Evolutionary conservation across 2,888 invertebrate species (phyloP), one percentile per base, ranked within the genome.

Genomic region (Hemithea aestivaria): DNA sequence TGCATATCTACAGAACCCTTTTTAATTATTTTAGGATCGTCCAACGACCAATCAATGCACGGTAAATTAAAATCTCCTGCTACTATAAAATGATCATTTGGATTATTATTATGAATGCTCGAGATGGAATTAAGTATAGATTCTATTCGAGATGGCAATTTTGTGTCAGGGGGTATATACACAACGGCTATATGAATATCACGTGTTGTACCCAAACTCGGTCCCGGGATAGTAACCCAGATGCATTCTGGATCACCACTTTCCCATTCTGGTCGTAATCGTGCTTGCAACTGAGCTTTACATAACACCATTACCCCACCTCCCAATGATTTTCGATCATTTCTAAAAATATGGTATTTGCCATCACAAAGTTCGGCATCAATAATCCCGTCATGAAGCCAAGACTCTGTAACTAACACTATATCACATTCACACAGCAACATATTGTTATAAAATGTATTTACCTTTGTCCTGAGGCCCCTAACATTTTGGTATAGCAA

Each of bases 401-500:
- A 40, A 2, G 35, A 10, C n/a, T 40, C 40, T 1, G 40, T 41
- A 1, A 32, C 6, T 28, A 41, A 16, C 10, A 33, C 7, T 6
- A 41, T 25, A 7, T 41, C 40, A 10, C 11, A 30, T 7, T 40
- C 27, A 5, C 9, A 28, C 6, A 31, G n/a, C 1, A 45, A 23
- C 2, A 27, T 3, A 16, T 38, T 45, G n/a, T 43, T 38, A 22
- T 27, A 45, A 35, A 45, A 35, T 6, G 7, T 10, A 31, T 30
- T 31, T 5, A 36, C 33, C 22, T 48, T 48, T n/a, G 45, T 48
- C 0, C 45, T 27, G 1, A 48, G 16, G 0, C 48, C 48, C 7
- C 45, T 24, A 2, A 40, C 35, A 26, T 45, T 45, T 23, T 49
- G 45, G 16, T 49, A 49, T 9, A 38, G 37, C 2, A 45, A n/a